phyloP scores from a whole-genome alignment of 2,113 vertebrate species.

The Crotalus helleri region DNA sequence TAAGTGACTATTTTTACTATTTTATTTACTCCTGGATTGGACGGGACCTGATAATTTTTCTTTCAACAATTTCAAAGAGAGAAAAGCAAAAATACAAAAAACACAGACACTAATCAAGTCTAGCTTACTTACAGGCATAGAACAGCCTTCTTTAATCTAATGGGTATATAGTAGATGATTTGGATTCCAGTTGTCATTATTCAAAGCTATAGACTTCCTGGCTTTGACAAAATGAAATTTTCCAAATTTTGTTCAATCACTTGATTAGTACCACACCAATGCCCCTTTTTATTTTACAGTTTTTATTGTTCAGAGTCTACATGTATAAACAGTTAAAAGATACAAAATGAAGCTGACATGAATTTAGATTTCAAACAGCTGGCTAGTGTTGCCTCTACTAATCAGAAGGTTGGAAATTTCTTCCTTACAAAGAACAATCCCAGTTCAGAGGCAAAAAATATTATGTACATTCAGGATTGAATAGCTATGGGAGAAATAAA shows the following conservation, averaged over 20 bases:
- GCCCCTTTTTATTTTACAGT: neutral
- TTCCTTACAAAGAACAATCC: neutral
- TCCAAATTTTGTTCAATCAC: neutral
- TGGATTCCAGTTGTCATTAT: neutral
- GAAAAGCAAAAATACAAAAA: neutral
- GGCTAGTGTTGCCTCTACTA: neutral
- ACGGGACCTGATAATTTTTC: too few species aligned
- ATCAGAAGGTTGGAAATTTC: neutral
- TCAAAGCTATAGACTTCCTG: neutral
- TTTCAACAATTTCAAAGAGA: neutral
- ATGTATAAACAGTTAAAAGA: neutral
- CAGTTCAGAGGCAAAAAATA: neutral
- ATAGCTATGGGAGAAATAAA: neutral
- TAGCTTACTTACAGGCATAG: neutral
- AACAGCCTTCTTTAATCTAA: neutral
- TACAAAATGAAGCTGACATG: neutral
- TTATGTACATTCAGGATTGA: neutral
- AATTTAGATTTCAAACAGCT: neutral
- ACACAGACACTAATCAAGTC: neutral
- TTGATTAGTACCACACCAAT: neutral
- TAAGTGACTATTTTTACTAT: too few species aligned
- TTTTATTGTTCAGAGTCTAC: neutral
- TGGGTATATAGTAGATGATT: neutral
- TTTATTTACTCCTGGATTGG: too few species aligned
- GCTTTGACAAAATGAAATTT: neutral